These are phyloP conservation scores for Chaetogeoica ovagalla DNA, from an alignment of 2,888 invertebrate genomes.

Conservation along the genomic window DNA sequence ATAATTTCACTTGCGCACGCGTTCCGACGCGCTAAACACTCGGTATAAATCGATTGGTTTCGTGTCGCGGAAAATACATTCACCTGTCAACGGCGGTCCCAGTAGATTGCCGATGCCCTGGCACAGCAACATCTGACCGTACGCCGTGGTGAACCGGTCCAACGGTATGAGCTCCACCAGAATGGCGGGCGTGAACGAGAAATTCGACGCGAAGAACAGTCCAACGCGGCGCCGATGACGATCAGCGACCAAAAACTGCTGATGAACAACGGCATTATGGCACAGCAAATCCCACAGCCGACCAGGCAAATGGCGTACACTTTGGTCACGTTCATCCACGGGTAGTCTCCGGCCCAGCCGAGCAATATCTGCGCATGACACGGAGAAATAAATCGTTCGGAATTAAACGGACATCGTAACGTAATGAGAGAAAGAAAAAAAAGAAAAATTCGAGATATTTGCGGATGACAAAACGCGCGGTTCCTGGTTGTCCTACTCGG, in stretches of 20 bases:
- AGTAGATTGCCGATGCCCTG: slow-evolving; percentile 91
- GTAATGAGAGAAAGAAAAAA: no score
- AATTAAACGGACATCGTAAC: no score
- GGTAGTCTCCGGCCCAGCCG: slow-evolving; percentile 87
- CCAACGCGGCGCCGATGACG: slow-evolving; percentile 71
- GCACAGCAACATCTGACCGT: slow-evolving; percentile 83
- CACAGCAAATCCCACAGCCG: slow-evolving; percentile 68
- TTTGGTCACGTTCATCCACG: slow-evolving; percentile 78
- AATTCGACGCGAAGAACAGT: slow-evolving; percentile 87
- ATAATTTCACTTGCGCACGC: no score
- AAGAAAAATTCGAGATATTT: no score
- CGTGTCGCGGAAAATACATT: no score
- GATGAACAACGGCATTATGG: slow-evolving; percentile 65
- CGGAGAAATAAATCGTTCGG: no score
- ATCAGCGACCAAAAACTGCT: slow-evolving; percentile 60
- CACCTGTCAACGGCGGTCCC: slow-evolving; percentile 90
- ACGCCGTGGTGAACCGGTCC: slow-evolving; percentile 89
- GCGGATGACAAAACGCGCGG: no score
- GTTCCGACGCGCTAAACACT: no score
- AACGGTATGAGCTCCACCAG: slow-evolving; percentile 85
- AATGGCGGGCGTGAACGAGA: slow-evolving; percentile 87
- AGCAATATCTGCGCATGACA: slow-evolving; percentile 80
- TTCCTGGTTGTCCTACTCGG: no score
- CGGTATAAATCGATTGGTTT: no score
- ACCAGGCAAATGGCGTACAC: slow-evolving; percentile 80